Conservation (phyloP, 2,797 vertebrate genomes). For the Sandelia bainsii region DNA sequence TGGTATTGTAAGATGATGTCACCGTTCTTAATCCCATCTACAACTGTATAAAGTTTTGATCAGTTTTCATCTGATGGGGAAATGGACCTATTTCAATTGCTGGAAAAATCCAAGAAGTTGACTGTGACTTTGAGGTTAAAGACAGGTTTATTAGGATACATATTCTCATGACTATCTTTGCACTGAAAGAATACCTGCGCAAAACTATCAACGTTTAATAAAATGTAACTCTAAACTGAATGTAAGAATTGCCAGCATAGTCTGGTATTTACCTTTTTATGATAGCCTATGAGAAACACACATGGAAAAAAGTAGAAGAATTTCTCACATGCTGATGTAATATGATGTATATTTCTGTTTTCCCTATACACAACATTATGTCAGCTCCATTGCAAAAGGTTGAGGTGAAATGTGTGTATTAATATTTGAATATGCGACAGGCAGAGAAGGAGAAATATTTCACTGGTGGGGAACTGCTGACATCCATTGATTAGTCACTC, state of each 20-base stretch:
- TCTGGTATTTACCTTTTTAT: constrained; percentile 24
- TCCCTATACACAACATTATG: neutral
- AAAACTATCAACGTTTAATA: no score
- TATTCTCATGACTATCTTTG: constrained; percentile 2
- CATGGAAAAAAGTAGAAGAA: constrained; percentile 1
- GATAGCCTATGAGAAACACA: constrained; percentile 15
- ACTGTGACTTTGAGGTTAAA: neutral
- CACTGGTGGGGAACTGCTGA: constrained; percentile 44
- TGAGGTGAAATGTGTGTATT: constrained; percentile 21
- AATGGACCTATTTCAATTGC: no score
- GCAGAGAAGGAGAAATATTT: constrained; percentile 41
- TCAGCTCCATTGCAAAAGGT: constrained; percentile 6
- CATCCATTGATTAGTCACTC: constrained; percentile 64
- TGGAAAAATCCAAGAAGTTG: no score
- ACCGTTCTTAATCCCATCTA: no score
- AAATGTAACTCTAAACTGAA: no score
- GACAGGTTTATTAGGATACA: constrained; percentile 25
- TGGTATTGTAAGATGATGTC: no score
- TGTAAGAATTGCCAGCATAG: no score
- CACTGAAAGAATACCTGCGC: no score
- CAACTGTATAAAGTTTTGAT: no score
- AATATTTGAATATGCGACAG: constrained; percentile 55
- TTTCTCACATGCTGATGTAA: constrained; percentile 10
- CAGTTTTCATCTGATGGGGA: no score
- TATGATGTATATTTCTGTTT: constrained; percentile 20